phyloP scores from a whole-genome alignment of 2,888 invertebrate genomes.

The Heteromyza rotundicornis region DNA sequence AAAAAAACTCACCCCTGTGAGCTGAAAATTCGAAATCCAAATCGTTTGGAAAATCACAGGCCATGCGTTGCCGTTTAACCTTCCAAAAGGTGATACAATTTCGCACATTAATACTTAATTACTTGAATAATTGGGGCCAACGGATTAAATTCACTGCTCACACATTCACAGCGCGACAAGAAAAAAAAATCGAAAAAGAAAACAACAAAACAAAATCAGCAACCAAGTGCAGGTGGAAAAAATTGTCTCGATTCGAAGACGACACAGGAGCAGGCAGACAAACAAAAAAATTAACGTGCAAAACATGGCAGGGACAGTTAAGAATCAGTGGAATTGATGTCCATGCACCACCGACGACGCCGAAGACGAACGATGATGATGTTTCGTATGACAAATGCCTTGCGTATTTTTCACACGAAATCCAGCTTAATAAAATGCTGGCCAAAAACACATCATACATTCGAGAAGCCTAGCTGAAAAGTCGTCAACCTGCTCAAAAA shows the following conservation, averaged over 20 bases:
- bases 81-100: constrained; percentile 55
- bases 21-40: constrained; percentile 38
- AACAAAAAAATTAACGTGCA: constrained; percentile 1
- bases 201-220: constrained; percentile 25
- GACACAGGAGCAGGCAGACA: constrained; percentile 4
- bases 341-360: constrained; percentile 52
- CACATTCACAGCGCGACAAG: constrained; percentile 31
- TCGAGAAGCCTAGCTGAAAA: constrained; percentile 49
- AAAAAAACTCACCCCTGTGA: too few relatives aligned
- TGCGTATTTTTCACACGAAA: constrained; percentile 58
- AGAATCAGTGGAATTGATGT: constrained; percentile 39
- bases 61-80: constrained; percentile 32
- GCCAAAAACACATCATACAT: constrained; percentile 39
- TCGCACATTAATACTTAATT: constrained; percentile 61
- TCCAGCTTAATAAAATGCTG: constrained; percentile 42
- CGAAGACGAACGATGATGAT: constrained; percentile 36
- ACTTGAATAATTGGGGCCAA: constrained; percentile 58
- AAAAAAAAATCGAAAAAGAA: too few relatives aligned
- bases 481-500: constrained; percentile 49
- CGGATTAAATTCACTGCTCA: constrained; percentile 53
- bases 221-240: too few relatives aligned
- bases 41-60: constrained; percentile 56
- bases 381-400: constrained; percentile 37
- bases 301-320: constrained; percentile 22
- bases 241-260: too few relatives aligned